Evolutionary conservation across 2,888 invertebrate species (phyloP).

Genomic region (Dasypolia templi): DNA sequence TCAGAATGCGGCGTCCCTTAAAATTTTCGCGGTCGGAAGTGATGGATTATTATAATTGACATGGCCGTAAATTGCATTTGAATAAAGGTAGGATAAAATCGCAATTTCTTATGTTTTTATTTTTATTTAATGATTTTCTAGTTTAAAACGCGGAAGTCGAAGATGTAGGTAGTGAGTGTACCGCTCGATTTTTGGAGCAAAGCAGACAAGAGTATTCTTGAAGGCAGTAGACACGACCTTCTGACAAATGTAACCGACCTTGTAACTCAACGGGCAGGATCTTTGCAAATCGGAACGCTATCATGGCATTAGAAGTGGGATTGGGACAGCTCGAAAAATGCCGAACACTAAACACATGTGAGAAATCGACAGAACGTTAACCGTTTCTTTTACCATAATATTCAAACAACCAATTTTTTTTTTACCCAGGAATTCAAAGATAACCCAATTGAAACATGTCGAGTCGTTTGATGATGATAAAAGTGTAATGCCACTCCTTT

Average conservation of each 20-base stretch:
- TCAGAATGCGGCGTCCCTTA: conserved; percentile 22
- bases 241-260: conserved; percentile 31
- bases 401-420: conserved; percentile 36
- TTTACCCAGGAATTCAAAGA: conserved; percentile 25
- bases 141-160: conserved; percentile 5
- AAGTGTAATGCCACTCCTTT: conserved; percentile 47
- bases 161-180: background rate
- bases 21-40: conserved; percentile 30
- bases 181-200: conserved; percentile 10
- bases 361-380: background rate
- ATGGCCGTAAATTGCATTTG: conserved; percentile 46
- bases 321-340: background rate
- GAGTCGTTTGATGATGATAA: conserved; percentile 39
- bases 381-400: background rate
- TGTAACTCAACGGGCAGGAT: conserved; percentile 13
- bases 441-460: conserved; percentile 45
- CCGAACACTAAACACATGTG: background rate
- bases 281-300: conserved; percentile 19
- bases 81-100: conserved; percentile 35
- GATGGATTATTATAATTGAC: conserved; percentile 51
- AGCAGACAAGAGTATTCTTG: conserved; percentile 31
- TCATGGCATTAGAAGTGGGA: background rate
- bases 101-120: conserved; percentile 8
- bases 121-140: background rate
- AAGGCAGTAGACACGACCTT: conserved; percentile 51